Evolutionary conservation across 2,797 vertebrate genomes (phyloP).

Genomic region (Centropyge bicolor): DNA sequence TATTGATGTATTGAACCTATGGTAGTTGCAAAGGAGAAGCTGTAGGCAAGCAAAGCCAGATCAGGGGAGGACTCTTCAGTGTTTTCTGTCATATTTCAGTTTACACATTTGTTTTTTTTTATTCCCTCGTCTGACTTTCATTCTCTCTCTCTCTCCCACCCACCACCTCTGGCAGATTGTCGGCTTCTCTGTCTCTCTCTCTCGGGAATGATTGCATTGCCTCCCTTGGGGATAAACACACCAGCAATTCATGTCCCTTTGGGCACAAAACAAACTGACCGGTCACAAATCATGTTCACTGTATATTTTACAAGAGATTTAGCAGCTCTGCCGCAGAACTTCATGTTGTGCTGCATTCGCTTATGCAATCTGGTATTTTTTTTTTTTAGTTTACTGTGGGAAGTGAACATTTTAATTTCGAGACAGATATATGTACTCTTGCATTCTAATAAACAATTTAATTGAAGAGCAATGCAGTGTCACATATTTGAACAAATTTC

Average conservation of each 20-base stretch:
- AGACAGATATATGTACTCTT: not conserved
- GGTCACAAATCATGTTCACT: conserved; percentile 46
- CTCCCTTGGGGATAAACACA: conserved; percentile 65
- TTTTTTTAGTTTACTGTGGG: conserved; percentile 12
- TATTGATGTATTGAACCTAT: conserved; percentile 26
- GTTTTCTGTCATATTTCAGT: not conserved
- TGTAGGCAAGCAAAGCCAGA: not conserved
- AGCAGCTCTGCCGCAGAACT: conserved; percentile 20
- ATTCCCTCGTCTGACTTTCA: conserved; percentile 2
- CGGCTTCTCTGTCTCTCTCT: conserved; percentile 15
- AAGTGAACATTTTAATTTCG: not conserved
- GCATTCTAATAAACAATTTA: not conserved
- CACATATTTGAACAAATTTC: not conserved
- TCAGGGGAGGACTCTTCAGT: not conserved
- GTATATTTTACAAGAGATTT: conserved; percentile 50
- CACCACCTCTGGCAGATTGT: conserved; percentile 17
- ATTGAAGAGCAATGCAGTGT: not conserved
- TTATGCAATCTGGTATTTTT: conserved; percentile 16
- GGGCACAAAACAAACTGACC: conserved; percentile 57
- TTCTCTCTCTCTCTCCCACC: not conserved
- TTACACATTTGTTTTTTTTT: not conserved
- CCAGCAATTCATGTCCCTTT: conserved; percentile 28
- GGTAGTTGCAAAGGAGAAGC: not conserved
- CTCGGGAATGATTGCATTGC: conserved; percentile 28
- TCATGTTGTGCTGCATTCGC: conserved; percentile 8